Conservation (phyloP, 1,140 invertebrate genomes). For the Copidosoma floridanum region DNA sequence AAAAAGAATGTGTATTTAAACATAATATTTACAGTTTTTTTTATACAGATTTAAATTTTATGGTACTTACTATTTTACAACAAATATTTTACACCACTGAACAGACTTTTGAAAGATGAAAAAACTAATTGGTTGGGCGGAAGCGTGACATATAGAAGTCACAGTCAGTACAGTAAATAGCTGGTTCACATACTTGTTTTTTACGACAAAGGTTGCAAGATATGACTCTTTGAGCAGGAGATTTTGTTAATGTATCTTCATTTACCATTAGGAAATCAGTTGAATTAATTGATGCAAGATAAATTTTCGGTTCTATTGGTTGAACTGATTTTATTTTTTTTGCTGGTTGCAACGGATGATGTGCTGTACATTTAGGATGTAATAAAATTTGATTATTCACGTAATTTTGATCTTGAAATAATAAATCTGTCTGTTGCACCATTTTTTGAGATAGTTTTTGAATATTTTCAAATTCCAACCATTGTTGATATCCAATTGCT, state of each 20-base stretch:
- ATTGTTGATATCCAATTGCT: slow-evolving; percentile 49
- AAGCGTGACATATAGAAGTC: slow-evolving; percentile 90
- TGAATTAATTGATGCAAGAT: slow-evolving; percentile 47
- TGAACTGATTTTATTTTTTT: slow-evolving; percentile 68
- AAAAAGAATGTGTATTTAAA: too few species aligned
- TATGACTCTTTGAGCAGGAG: slow-evolving; percentile 53
- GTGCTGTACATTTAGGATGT: slow-evolving; percentile 59
- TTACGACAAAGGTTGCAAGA: slow-evolving; percentile 83
- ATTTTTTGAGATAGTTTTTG: slow-evolving; percentile 44
- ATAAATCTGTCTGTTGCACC: slow-evolving; percentile 56
- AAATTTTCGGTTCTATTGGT: slow-evolving; percentile 63
- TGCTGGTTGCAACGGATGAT: slow-evolving; percentile 58
- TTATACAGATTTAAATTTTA: too few species aligned
- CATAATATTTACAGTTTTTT: too few species aligned
- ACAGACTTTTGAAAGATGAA: too few species aligned
- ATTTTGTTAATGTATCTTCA: slow-evolving; percentile 42
- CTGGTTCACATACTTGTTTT: slow-evolving; percentile 71
- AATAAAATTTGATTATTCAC: slow-evolving; percentile 49
- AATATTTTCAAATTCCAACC: slow-evolving; percentile 53
- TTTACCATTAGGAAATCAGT: too few species aligned
- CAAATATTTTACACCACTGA: too few species aligned
- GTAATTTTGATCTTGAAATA: slow-evolving; percentile 45
- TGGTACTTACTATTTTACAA: too few species aligned
- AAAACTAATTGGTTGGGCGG: slow-evolving; percentile 66
- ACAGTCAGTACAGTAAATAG: slow-evolving; percentile 83